Conservation (phyloP, 2,888 invertebrate species). For the Linnaemya tessellans region DNA sequence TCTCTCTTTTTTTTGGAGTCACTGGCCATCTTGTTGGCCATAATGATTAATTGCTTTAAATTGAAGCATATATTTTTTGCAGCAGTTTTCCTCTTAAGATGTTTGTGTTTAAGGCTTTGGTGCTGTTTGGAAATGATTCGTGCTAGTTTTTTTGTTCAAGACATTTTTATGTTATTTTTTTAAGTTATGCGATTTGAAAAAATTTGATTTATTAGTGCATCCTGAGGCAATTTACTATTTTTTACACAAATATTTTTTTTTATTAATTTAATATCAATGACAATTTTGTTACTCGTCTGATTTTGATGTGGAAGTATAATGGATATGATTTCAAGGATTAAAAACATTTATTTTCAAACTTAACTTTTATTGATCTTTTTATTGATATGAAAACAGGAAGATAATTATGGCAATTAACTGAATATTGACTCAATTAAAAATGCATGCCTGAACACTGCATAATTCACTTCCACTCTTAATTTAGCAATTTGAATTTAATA, state of each 20-base stretch:
- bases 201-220: constrained; percentile 53
- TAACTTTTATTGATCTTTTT: too few species aligned
- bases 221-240: constrained; percentile 20
- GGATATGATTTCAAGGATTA: constrained; percentile 49
- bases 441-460: too few species aligned
- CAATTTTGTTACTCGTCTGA: constrained; percentile 39
- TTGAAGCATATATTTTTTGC: constrained; percentile 29
- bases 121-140: constrained; percentile 57
- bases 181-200: constrained; percentile 28
- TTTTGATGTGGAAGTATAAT: constrained; percentile 23
- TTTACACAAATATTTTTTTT: constrained; percentile 17
- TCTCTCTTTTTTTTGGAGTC: constrained; percentile 27
- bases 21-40: constrained; percentile 55
- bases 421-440: too few species aligned
- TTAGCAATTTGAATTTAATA: too few species aligned
- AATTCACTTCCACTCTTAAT: too few species aligned
- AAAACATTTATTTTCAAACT: too few species aligned
- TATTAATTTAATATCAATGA: too few species aligned
- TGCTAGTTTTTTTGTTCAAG: neutral
- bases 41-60: constrained; percentile 69
- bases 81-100: constrained; percentile 49
- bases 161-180: constrained; percentile 43
- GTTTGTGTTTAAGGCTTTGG: constrained; percentile 66
- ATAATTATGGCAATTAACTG: too few species aligned
- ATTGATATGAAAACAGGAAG: too few species aligned